A percentile compares a stretch with the other conserved stretches of the same genome.
Conservation (phyloP, 2,113 vertebrate species). For the Haplotaxodon microlepis region DNA sequence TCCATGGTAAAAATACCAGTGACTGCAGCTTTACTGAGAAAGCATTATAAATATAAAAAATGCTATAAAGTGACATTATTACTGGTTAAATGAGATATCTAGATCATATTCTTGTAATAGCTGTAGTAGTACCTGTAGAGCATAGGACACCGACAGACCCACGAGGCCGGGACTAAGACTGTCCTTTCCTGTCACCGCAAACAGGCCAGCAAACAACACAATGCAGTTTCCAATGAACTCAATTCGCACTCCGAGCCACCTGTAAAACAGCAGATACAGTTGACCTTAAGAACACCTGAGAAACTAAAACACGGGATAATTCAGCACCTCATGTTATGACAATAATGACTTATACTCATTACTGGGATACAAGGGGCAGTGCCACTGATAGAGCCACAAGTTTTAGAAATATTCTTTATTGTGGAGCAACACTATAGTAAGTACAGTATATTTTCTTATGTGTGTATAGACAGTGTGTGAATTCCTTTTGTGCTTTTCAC, state of each 20-base stretch:
- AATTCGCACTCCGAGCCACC: conserved; percentile 89
- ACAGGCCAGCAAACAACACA: conserved; percentile 90
- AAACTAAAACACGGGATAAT: not conserved
- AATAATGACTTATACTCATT: not conserved
- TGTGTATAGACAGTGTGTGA: not conserved
- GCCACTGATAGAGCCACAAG: not conserved
- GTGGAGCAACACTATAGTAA: not conserved
- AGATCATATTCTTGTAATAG: not conserved
- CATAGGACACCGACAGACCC: conserved; percentile 92
- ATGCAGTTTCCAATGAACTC: conserved; percentile 93
- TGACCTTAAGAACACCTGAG: not conserved
- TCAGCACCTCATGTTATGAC: not conserved
- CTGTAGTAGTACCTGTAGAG: conserved; percentile 77
- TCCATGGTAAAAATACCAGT: not conserved
- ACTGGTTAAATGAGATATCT: not conserved
- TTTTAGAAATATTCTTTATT: not conserved
- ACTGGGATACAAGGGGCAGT: not conserved
- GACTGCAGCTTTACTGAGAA: not conserved
- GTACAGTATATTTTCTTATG: not conserved
- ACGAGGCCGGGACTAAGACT: conserved; percentile 82
- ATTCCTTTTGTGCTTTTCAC: not conserved
- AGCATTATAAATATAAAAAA: not conserved
- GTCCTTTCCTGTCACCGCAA: conserved; percentile 81
- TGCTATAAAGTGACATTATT: not conserved
- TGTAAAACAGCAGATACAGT: conserved; percentile 40